Conservation (phyloP, 2,113 vertebrate genomes). For the Corapipo altera region DNA sequence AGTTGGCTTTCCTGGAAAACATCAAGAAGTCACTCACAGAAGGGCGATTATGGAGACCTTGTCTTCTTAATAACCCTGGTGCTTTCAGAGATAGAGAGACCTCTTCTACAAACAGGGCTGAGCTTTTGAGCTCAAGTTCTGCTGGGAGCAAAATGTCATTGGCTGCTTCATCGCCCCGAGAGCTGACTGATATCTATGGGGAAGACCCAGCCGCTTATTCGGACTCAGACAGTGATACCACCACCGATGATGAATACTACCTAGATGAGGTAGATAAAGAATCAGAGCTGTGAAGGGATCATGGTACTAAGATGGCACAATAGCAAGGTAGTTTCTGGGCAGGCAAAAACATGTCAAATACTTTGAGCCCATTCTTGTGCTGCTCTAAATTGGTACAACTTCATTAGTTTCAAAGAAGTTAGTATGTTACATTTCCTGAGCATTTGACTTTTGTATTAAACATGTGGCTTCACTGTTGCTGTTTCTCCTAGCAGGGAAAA, state of each 20-base stretch:
- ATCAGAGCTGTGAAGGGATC: conserved; percentile 74
- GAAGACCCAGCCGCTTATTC: conserved; percentile 74
- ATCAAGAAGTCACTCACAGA: conserved; percentile 80
- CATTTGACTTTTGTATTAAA: not conserved
- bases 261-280: conserved; percentile 83
- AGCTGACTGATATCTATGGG: conserved; percentile 59
- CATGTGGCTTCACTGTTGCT: not conserved
- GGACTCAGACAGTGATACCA: conserved; percentile 86
- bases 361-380: not conserved
- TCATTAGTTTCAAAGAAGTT: not conserved
- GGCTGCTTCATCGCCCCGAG: conserved; percentile 64
- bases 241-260: conserved; percentile 95
- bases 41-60: conserved; percentile 80
- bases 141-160: conserved; percentile 54
- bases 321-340: not conserved
- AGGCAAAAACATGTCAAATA: not conserved
- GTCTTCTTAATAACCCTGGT: conserved; percentile 76
- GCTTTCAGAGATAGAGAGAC: conserved; percentile 59
- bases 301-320: not conserved
- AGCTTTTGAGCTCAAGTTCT: conserved; percentile 62
- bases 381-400: not conserved
- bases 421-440: not conserved
- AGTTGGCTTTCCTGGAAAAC: conserved; percentile 79
- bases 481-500: not conserved
- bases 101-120: not conserved